Conservation (phyloP, 2,113 vertebrate genomes). For the Sclerurus mexicanus region DNA sequence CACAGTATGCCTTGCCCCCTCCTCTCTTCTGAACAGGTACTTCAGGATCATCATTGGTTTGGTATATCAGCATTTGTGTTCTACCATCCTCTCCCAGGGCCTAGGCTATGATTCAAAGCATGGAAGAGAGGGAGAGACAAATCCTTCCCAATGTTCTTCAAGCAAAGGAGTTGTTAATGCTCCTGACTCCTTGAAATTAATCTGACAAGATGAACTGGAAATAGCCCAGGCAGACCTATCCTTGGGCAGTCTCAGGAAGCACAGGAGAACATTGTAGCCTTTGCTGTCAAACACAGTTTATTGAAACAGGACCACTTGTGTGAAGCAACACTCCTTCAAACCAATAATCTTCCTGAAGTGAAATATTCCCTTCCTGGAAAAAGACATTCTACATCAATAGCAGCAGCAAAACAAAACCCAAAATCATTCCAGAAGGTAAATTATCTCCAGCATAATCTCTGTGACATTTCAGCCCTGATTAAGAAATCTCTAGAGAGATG, state of each 20-base stretch:
- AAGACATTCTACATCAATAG: background rate
- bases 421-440: background rate
- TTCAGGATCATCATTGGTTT: background rate
- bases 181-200: slow-evolving; percentile 9
- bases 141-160: background rate
- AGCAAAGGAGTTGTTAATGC: background rate
- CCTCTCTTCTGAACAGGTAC: background rate
- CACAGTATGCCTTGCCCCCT: accelerated
- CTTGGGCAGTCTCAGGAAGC: background rate
- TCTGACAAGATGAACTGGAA: background rate
- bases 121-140: background rate
- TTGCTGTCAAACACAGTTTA: background rate
- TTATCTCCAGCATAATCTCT: background rate
- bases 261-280: background rate
- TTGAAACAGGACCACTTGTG: background rate
- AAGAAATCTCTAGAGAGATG: background rate
- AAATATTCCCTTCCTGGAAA: background rate
- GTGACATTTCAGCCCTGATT: background rate
- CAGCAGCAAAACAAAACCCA: background rate
- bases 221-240: background rate
- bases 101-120: background rate
- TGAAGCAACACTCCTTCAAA: background rate
- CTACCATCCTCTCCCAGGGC: background rate
- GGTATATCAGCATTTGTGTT: too few relatives aligned
- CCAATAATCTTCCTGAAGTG: background rate